phyloP scores from a whole-genome alignment of 2,113 vertebrate genomes.

The Megalops atlanticus region DNA sequence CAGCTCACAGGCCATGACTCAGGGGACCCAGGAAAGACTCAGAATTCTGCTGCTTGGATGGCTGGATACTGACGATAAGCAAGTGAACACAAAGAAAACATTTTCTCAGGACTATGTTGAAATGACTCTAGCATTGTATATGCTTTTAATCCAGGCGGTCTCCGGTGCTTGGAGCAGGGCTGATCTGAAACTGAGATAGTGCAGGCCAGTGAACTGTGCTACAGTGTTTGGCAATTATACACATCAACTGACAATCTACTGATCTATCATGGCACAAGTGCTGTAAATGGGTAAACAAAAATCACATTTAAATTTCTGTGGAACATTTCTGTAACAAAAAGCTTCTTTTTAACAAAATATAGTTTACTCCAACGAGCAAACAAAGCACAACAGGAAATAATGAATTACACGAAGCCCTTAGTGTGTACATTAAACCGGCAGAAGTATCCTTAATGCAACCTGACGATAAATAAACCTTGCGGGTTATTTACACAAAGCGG shows the following conservation, averaged over 20 bases:
- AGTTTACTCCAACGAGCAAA: conserved; percentile 42
- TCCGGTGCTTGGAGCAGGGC: too few species aligned
- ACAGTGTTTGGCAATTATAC: neutral
- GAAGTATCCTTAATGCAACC: conserved; percentile 48
- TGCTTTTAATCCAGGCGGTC: too few species aligned
- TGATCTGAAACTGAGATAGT: too few species aligned
- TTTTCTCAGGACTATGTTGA: too few species aligned
- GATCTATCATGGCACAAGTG: conserved; percentile 51
- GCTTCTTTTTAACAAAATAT: conserved; percentile 36
- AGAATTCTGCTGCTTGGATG: too few species aligned
- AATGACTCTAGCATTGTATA: too few species aligned
- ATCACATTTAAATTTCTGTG: conserved; percentile 57
- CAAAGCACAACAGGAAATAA: conserved; percentile 46
- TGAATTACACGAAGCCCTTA: conserved; percentile 35
- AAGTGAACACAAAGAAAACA: neutral
- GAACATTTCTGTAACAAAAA: neutral
- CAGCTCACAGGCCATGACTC: neutral
- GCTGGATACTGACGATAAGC: neutral
- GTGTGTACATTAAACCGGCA: conserved; percentile 29
- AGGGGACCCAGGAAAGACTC: neutral
- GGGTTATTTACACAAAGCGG: conserved; percentile 52
- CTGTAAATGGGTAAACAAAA: conserved; percentile 54
- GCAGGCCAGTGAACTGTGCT: neutral
- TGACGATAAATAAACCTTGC: conserved; percentile 47
- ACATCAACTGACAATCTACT: too few species aligned